These are phyloP conservation scores for Autographa pulchrina DNA, from an alignment of 2,888 invertebrate species.

Conservation along the genomic window DNA sequence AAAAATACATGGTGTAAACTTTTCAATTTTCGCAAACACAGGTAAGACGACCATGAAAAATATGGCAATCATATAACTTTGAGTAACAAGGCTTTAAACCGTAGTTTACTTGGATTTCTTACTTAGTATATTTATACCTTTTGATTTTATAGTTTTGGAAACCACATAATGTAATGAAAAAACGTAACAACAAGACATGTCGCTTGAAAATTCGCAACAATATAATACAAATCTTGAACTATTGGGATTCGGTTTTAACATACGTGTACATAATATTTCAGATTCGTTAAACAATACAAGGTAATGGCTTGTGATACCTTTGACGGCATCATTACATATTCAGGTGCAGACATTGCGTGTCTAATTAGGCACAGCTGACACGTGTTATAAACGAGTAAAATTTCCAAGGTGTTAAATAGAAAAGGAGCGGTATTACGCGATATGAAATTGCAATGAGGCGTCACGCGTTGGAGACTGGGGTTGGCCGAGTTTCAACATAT, in stretches of 20 bases:
- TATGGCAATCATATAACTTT: too few relatives aligned
- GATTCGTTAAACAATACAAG: background rate
- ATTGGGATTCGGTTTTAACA: background rate
- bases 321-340: slow-evolving; percentile 20
- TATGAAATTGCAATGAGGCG: slow-evolving; percentile 76
- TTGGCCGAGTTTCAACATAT: slow-evolving; percentile 71
- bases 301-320: slow-evolving; percentile 9
- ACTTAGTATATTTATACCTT: too few relatives aligned
- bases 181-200: background rate
- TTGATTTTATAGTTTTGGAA: too few relatives aligned
- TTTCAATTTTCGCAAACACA: background rate
- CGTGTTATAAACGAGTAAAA: slow-evolving; percentile 18
- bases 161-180: too few relatives aligned
- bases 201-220: too few relatives aligned
- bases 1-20: background rate
- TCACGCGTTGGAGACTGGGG: slow-evolving; percentile 40
- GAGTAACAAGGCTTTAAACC: background rate
- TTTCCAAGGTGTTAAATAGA: slow-evolving; percentile 64
- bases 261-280: background rate
- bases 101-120: background rate
- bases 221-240: background rate
- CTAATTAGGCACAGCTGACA: slow-evolving; percentile 13
- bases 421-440: slow-evolving; percentile 67
- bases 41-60: slow-evolving; percentile 6
- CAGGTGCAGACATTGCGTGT: slow-evolving; percentile 6